Percentiles rank a stretch among this genome's conserved stretches.
These are phyloP conservation scores for Parnassius smintheus DNA, from an alignment of 2,888 invertebrate species.

Conservation along the genomic window DNA sequence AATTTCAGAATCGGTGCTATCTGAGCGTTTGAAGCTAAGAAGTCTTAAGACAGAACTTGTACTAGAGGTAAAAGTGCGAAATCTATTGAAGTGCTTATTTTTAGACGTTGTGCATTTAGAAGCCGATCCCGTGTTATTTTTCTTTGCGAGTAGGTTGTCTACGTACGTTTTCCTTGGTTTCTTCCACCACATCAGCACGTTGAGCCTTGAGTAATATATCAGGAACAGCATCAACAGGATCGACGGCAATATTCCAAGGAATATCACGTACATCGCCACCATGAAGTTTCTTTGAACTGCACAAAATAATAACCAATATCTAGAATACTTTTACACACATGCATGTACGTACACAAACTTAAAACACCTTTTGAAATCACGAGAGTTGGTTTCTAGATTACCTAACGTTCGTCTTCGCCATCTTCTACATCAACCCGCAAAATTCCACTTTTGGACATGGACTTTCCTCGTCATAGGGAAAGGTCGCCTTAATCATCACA, in stretches of 20 bases:
- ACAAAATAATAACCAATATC: slow-evolving; percentile 29
- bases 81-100: slow-evolving; percentile 31
- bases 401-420: no score
- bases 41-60: slow-evolving; percentile 30
- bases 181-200: slow-evolving; percentile 80
- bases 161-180: slow-evolving; percentile 78
- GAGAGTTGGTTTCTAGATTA: no score
- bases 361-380: no score
- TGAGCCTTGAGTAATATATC: slow-evolving; percentile 87
- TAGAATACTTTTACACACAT: no score
- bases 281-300: slow-evolving; percentile 89
- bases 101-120: slow-evolving; percentile 30
- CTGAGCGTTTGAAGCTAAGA: slow-evolving; percentile 31
- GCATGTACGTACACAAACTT: no score
- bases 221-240: slow-evolving; percentile 85
- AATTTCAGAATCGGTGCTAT: background rate
- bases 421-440: no score
- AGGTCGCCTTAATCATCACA: no score
- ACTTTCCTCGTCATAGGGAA: no score
- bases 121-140: slow-evolving; percentile 3
- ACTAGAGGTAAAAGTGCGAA: slow-evolving; percentile 28
- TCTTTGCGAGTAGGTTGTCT: slow-evolving; percentile 42
- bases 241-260: slow-evolving; percentile 91
- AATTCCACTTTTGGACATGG: no score
- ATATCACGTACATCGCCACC: slow-evolving; percentile 91